Conservation (phyloP, 2,888 invertebrate species). For the Phasia obesa region DNA sequence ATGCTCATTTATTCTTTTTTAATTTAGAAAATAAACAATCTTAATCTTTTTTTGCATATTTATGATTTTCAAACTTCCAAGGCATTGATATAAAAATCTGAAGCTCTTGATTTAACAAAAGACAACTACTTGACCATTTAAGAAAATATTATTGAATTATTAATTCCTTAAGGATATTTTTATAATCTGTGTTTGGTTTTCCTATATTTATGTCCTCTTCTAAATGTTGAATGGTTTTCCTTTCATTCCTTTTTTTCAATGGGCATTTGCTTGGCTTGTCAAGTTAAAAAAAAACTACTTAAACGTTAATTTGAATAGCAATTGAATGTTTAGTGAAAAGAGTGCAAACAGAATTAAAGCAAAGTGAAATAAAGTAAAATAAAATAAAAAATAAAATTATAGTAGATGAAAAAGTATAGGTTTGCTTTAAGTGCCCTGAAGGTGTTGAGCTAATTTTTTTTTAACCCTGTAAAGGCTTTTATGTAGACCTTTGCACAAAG, state of each 20-base stretch:
- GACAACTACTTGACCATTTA: slow-evolving; percentile 47
- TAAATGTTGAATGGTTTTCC: background rate
- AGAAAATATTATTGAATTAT: slow-evolving; percentile 6
- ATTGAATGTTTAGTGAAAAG: slow-evolving; percentile 46
- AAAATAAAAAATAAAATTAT: slow-evolving; percentile 2
- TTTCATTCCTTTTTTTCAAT: background rate
- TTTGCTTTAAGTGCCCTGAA: slow-evolving; percentile 38
- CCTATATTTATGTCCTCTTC: slow-evolving; percentile 24
- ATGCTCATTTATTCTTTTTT: background rate
- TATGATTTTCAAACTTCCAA: slow-evolving; percentile 39
- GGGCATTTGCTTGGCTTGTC: slow-evolving; percentile 54
- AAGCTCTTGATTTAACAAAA: slow-evolving; percentile 36
- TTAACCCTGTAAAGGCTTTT: slow-evolving; percentile 39
- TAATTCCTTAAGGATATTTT: slow-evolving; percentile 2
- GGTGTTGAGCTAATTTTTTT: slow-evolving; percentile 53
- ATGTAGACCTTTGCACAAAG: background rate
- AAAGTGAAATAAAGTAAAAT: slow-evolving; percentile 1
- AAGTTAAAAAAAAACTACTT: slow-evolving; percentile 59
- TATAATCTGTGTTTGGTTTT: background rate
- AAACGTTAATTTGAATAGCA: slow-evolving; percentile 66
- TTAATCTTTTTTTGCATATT: slow-evolving; percentile 20
- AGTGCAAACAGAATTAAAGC: background rate
- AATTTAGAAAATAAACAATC: slow-evolving; percentile 22
- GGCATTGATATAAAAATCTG: slow-evolving; percentile 14
- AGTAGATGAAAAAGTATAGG: slow-evolving; percentile 12